Percentiles rank a stretch among this genome's conserved stretches.
phyloP scores from a whole-genome alignment of 2,797 vertebrate species.

The Dallia pectoralis region DNA sequence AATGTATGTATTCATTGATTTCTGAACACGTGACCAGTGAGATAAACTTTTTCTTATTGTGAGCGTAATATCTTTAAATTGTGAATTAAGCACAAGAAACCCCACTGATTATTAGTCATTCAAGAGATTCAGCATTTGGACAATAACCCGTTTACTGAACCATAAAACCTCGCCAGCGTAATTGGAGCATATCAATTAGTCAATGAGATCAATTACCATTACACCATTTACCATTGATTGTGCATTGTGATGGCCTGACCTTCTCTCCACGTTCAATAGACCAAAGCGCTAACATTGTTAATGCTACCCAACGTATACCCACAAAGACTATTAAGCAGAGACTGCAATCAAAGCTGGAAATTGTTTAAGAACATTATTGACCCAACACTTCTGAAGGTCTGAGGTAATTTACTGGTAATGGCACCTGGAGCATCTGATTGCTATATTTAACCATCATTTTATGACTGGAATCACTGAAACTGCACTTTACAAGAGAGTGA shows the following conservation, averaged over 20 bases:
- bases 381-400: slow-evolving; percentile 6
- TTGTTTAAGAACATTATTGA: slow-evolving; percentile 38
- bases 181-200: slow-evolving; percentile 39
- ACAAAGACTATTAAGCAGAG: slow-evolving; percentile 41
- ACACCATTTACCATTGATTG: slow-evolving; percentile 35
- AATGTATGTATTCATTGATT: too few species aligned
- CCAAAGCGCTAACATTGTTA: slow-evolving; percentile 5
- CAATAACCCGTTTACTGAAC: slow-evolving; percentile 3
- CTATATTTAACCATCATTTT: background rate
- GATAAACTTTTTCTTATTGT: too few species aligned
- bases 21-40: too few species aligned
- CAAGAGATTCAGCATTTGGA: background rate
- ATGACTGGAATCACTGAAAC: background rate
- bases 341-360: slow-evolving; percentile 41
- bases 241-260: slow-evolving; percentile 13
- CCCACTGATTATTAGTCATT: background rate
- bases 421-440: background rate
- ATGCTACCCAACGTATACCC: slow-evolving; percentile 19
- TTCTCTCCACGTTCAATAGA: slow-evolving; percentile 23
- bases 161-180: slow-evolving; percentile 24
- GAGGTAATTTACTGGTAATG: background rate
- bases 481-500: background rate
- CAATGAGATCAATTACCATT: slow-evolving; percentile 41
- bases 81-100: too few species aligned
- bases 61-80: too few species aligned